Evolutionary conservation across 92 coral and sea anemone species (phyloP).

Genomic region (Pocillopora grandis): DNA sequence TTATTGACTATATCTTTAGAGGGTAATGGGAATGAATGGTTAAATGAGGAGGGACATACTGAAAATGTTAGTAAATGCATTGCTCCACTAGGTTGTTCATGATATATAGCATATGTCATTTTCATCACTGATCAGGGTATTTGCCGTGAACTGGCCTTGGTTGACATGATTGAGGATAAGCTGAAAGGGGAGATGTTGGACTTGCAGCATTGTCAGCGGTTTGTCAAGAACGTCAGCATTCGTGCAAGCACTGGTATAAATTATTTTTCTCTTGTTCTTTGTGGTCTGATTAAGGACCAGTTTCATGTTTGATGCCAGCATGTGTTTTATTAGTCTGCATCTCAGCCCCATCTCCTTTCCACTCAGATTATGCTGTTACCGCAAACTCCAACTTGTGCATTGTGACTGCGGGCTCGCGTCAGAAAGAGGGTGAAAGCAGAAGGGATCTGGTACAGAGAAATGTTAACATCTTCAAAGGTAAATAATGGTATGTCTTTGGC

Average conservation of each 20-base stretch:
- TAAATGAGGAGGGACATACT: too few species aligned
- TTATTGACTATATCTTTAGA: too few species aligned
- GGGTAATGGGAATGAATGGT: too few species aligned
- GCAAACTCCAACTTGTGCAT: constrained; percentile 47
- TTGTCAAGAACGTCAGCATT: constrained; percentile 41
- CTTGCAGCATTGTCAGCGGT: constrained; percentile 48
- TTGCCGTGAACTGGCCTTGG: constrained; percentile 43
- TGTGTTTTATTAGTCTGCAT: neutral
- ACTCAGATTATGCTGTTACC: constrained; percentile 35
- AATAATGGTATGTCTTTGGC: neutral
- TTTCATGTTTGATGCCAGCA: too few species aligned
- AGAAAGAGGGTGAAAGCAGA: constrained; percentile 48
- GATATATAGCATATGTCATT: neutral
- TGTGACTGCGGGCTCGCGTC: constrained; percentile 52
- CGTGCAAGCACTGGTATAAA: constrained; percentile 39
- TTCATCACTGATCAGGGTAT: constrained; percentile 18
- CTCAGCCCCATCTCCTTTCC: neutral
- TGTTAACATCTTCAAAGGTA: constrained; percentile 55
- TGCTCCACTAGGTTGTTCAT: neutral
- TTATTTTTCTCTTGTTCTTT: neutral
- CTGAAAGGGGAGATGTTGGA: constrained; percentile 43
- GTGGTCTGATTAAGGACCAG: neutral
- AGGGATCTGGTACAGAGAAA: constrained; percentile 61
- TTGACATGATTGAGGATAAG: constrained; percentile 41
- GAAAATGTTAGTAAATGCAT: too few species aligned